These are phyloP conservation scores for Mimumesa dahlbomi DNA, from an alignment of 2,888 invertebrate genomes.

Conservation along the genomic window DNA sequence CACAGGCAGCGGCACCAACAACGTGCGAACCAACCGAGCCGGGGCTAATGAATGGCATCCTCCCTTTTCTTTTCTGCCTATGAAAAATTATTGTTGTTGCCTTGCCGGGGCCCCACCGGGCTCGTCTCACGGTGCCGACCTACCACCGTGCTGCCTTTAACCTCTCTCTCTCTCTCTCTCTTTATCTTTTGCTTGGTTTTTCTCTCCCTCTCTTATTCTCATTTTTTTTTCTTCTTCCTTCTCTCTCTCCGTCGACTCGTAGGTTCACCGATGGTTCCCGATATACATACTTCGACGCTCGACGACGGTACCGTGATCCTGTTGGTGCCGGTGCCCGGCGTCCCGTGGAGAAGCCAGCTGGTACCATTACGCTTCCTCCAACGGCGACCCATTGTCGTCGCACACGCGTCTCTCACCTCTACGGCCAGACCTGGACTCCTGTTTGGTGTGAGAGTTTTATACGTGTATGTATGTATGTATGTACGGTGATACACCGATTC, in stretches of 20 bases:
- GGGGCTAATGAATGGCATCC: slow-evolving; percentile 79
- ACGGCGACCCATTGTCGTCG: slow-evolving; percentile 43
- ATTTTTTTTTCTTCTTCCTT: too few species aligned
- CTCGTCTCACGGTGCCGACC: slow-evolving; percentile 66
- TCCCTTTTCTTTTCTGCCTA: slow-evolving; percentile 74
- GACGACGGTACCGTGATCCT: slow-evolving; percentile 47
- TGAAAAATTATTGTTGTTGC: slow-evolving; percentile 79
- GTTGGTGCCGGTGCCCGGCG: slow-evolving; percentile 50
- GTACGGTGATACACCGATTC: too few species aligned
- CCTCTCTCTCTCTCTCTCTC: not conserved
- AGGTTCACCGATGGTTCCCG: slow-evolving; percentile 47
- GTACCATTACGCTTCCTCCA: slow-evolving; percentile 45
- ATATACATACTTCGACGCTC: slow-evolving; percentile 53
- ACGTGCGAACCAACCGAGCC: slow-evolving; percentile 80
- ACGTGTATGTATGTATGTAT: slow-evolving; percentile 1
- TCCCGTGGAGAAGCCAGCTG: slow-evolving; percentile 70
- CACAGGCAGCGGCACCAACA: slow-evolving; percentile 77
- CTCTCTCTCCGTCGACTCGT: not conserved
- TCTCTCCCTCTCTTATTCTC: not conserved
- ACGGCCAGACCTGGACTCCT: too few species aligned
- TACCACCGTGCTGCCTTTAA: slow-evolving; percentile 60
- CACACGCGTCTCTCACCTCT: slow-evolving; percentile 43
- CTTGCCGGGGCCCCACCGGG: slow-evolving; percentile 47
- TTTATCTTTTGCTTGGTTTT: not conserved
- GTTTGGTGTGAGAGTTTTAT: too few species aligned